Evolutionary conservation across 2,888 invertebrate genomes (phyloP), one percentile per base, ranked within the genome.

Genomic region (Andrena flavipes): DNA sequence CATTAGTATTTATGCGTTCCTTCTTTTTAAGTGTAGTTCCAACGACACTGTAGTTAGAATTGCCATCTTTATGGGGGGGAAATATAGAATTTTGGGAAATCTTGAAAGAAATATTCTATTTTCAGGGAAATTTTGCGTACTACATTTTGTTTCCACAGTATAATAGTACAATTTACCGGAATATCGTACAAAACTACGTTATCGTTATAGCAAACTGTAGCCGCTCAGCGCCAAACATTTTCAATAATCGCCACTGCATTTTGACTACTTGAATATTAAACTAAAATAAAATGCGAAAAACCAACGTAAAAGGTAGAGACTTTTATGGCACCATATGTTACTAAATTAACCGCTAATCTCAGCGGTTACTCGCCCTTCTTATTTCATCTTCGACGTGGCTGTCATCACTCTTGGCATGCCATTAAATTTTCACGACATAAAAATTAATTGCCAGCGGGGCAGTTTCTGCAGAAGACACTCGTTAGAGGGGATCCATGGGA

Each of bases 391-490:
- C 77, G 77, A 73, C 84, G 63, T 77, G 78, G 62, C 84, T 86
- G 84, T 84, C 88, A 78, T 86, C 88, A 35, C 48, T 77, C 71
- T 33, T 73, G 87, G 87, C 73, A 77, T 76, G 67, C 81, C 62
- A 84, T 86, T 87, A 86, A 80, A 71, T 76, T 76, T 82, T 62
- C 76, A 72, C 79, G 75, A 59, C 74, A 62, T 84, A 88, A 84
- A 86, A 87, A 84, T 88, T 77, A 87, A 87, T 88, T 86, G 81
- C 77, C 59, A 56, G 62, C 77, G 49, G 74, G 76, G 67, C 81
- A 72, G 72, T 74, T 64, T 73, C 86, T 64, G 75, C 77, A 62
- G 54, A 71, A 80, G 84, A 86, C 86, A 77, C 79, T 87, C 86
- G 86, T 87, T 87, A 87, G 86, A 81, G 84, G 79, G 75, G 42